Percentiles rank a stretch among this genome's conserved stretches.
These are phyloP conservation scores for Papilio polyxenes DNA, from an alignment of 1,140 invertebrate genomes.

Conservation along the genomic window DNA sequence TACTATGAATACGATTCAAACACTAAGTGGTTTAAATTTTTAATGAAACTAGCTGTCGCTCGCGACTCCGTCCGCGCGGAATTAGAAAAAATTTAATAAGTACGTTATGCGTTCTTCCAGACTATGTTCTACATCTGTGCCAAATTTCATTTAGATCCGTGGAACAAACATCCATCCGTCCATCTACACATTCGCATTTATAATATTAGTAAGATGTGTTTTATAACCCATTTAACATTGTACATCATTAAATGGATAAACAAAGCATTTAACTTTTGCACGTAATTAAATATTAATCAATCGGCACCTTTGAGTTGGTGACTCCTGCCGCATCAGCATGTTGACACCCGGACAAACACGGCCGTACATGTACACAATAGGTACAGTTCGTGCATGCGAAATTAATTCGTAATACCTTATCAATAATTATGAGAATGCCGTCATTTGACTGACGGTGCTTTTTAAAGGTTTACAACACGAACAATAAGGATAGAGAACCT, in stretches of 20 bases:
- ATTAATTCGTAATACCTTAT: conserved; percentile 19
- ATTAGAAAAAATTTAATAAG: too few relatives aligned
- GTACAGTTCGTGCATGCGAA: conserved; percentile 19
- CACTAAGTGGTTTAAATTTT: neutral
- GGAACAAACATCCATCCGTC: too few relatives aligned
- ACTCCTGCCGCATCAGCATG: conserved; percentile 23
- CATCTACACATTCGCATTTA: too few relatives aligned
- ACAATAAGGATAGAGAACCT: too few relatives aligned
- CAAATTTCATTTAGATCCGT: too few relatives aligned
- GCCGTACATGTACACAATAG: neutral
- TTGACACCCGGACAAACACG: conserved; percentile 28
- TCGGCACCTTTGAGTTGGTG: conserved; percentile 24
- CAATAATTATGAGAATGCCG: conserved; percentile 30
- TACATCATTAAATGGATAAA: neutral
- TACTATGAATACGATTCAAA: too few relatives aligned
- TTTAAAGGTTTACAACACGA: neutral
- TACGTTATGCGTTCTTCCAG: too few relatives aligned
- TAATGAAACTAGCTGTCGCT: neutral
- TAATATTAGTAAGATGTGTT: neutral
- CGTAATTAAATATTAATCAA: conserved; percentile 27
- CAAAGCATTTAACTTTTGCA: conserved; percentile 14
- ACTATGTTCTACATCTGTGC: too few relatives aligned
- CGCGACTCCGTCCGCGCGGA: too few relatives aligned
- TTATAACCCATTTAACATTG: neutral
- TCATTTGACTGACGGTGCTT: neutral